Evolutionary conservation across 2,797 vertebrate species (phyloP).

Genomic region (Spheniscus humboldti): DNA sequence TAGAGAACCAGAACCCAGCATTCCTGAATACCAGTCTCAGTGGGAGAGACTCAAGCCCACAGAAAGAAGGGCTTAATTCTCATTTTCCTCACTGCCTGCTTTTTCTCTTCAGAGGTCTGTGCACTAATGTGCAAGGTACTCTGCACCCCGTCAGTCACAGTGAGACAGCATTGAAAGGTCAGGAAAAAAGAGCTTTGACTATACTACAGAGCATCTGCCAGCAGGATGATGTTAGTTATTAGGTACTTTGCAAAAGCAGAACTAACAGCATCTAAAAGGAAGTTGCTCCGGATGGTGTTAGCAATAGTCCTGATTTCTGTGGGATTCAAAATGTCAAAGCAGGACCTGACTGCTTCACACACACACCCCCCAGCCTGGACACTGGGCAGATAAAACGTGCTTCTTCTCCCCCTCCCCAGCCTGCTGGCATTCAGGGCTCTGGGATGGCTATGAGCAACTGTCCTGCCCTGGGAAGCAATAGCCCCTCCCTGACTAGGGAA

Average conservation of each 20-base stretch:
- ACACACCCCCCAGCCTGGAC: accelerated
- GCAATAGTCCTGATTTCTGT: background rate
- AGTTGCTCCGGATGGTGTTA: background rate
- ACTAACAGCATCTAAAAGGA: background rate
- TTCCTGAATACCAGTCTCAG: background rate
- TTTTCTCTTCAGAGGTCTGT: background rate
- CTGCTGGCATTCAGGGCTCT: background rate
- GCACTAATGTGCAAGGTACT: background rate
- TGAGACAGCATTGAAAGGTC: background rate
- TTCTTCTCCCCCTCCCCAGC: background rate
- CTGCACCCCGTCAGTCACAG: background rate
- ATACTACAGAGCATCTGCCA: background rate
- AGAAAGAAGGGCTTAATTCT: background rate
- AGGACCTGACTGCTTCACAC: background rate
- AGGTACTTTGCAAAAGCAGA: background rate
- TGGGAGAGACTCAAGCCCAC: background rate
- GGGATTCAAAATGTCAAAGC: background rate
- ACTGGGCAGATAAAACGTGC: background rate
- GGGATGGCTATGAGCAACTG: background rate
- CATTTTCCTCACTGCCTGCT: background rate
- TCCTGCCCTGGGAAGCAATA: background rate
- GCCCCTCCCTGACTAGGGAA: background rate
- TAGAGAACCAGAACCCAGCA: background rate
- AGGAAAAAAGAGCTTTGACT: background rate
- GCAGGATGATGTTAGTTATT: background rate